Evolutionary conservation across 2,888 invertebrate species (phyloP), one percentile per base, ranked within the genome.

Genomic region (Meteorus colon): DNA sequence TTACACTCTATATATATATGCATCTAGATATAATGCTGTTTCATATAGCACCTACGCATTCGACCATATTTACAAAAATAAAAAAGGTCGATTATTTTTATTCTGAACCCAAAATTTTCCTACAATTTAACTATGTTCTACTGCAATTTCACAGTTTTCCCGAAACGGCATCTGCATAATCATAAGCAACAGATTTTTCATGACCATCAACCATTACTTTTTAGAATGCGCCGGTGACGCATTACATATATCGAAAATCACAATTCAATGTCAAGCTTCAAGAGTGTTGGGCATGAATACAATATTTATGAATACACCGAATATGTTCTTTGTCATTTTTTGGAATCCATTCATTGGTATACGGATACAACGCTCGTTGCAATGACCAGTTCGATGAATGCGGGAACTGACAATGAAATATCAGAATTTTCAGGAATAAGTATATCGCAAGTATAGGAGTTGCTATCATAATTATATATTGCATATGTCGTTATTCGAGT

Each of bases 401-500:
- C 4, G 48, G n/a, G 14, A n/a, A 31, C 27, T 34, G 8, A 68
- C 48, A n/a, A 51, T 69, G 51, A 31, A 16, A 24, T 59, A 37
- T 31, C 34, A 16, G 59, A 34, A 55, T 69, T 51, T 55, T 31
- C 31, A 48, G 4, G 16, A 48, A 48, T n/a, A 16, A 4, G 48
- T n/a, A 16, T n/a, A 16, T n/a, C 4, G 2, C 5, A 5, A n/a
- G 6, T 16, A 48, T 48, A 16, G 55, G 31, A 34, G 19, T 29
- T 29, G 48, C 16, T 14, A 31, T 55, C n/a, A 19, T 19, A 10
- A 19, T 24, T 59, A 19, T 59, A 19, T 69, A 31, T 69, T 37
- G 59, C 14, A 62, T 51, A n/a, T 19, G 19, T 71, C 48, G 27
- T 66, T n/a, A 31, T 73, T 65, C 72, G 14, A 37, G 34, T 51